Evolutionary conservation across 2,888 invertebrate species (phyloP), one percentile per base, ranked within the genome.

Genomic region (Mythimna lalbum): DNA sequence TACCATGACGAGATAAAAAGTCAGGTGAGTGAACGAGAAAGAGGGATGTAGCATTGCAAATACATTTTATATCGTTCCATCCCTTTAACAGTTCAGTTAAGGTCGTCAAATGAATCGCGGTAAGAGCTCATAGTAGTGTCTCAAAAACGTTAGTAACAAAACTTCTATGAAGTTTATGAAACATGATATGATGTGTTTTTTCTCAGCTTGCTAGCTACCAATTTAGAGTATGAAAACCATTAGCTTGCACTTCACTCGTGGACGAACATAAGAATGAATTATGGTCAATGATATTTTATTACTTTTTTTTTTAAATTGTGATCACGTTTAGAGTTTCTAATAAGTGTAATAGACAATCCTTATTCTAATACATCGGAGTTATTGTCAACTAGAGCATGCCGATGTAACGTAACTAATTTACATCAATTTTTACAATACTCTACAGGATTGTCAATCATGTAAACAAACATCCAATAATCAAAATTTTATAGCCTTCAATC

Each of bases 361-460:
- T 68, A 81, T 27, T 33, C 68, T 69, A 69, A 53, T 47, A 70
- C 50, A 49, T 55, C 60, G 57, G 52, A 64, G 61, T 80, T 80
- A 80, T 80, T 80, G 80, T 82, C 80, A 82, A 74, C 61, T 64
- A 69, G 73, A 78, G 63, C 68, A 66, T 67, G 57, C 27, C 36
- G n/a, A 82, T 68, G 47, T 53, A 68, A 74, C 55, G 19, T 77
- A 49, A 59, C 61, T 43, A 69, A 50, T 47, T 63, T 52, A 77
- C 62, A 60, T 60, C 47, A 55, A 55, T 64, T 31, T 17, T 65
- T 52, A 61, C 52, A 61, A 59, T 31, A 68, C 27, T 65, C 60
- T 60, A 57, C 36, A 61, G 52, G 52, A 61, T 68, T 64, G 21
- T 65, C 63, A 64, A 62, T 43, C n/a, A 59, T 31, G 10, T 49